Percentiles rank a stretch among this genome's conserved stretches.
Evolutionary conservation across 2,888 invertebrate species (phyloP).

Genomic region (Cerceris rybyensis): DNA sequence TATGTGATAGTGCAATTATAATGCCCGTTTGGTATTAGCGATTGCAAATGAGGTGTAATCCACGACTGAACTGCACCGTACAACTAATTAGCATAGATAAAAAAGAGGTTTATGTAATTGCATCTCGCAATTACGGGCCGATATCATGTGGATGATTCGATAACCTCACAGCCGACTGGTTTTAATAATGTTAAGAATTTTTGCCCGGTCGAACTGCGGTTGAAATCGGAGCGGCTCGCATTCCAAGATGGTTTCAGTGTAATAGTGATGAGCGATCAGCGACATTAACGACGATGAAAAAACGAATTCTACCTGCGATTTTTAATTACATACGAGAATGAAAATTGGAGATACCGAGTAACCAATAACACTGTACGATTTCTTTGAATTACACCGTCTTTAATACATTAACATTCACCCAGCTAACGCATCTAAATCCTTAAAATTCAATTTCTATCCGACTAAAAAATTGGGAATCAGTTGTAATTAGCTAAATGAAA

Average conservation of each 20-base stretch:
- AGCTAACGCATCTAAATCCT: too few relatives aligned
- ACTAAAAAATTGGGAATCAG: too few relatives aligned
- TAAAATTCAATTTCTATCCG: too few relatives aligned
- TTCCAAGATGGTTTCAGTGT: slow-evolving; percentile 63
- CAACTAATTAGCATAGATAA: slow-evolving; percentile 46
- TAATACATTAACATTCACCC: too few relatives aligned
- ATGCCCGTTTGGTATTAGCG: neutral
- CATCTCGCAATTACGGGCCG: slow-evolving; percentile 36
- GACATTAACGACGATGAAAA: slow-evolving; percentile 55
- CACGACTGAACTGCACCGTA: slow-evolving; percentile 10
- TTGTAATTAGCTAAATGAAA: too few relatives aligned
- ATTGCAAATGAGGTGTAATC: slow-evolving; percentile 3
- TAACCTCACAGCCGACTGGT: slow-evolving; percentile 61
- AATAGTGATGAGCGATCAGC: slow-evolving; percentile 48
- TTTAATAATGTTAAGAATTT: slow-evolving; percentile 70
- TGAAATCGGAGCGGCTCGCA: slow-evolving; percentile 73
- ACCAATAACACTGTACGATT: too few relatives aligned
- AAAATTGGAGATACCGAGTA: too few relatives aligned
- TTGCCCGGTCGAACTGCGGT: slow-evolving; percentile 67
- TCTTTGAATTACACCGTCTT: too few relatives aligned
- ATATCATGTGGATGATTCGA: slow-evolving; percentile 41
- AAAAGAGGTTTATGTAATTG: slow-evolving; percentile 52
- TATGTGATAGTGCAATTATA: too few relatives aligned
- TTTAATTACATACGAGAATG: slow-evolving; percentile 40
- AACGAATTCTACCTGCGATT: slow-evolving; percentile 33